These are phyloP conservation scores for Volucella inflata DNA, from an alignment of 2,888 invertebrate species.

Conservation along the genomic window DNA sequence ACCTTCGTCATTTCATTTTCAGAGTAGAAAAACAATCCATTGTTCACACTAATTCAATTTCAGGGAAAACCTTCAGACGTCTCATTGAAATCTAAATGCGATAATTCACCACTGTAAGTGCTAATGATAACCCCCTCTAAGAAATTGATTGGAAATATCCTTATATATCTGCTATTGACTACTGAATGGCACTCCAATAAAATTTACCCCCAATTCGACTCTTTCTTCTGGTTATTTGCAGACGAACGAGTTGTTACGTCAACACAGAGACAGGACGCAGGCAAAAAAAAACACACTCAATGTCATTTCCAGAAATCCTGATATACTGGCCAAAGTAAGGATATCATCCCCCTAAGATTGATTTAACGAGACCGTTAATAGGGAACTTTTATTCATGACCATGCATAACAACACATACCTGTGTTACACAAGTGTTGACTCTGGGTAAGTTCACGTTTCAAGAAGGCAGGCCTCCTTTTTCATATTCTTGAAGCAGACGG, in stretches of 20 bases:
- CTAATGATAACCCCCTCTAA: slow-evolving; percentile 32
- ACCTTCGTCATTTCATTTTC: too few species aligned
- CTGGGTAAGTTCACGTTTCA: not conserved
- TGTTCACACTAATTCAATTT: slow-evolving; percentile 1
- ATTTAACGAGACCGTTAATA: slow-evolving; percentile 3
- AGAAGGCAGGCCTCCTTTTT: not conserved
- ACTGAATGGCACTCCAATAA: slow-evolving; percentile 74
- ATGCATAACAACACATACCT: not conserved
- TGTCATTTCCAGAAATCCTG: slow-evolving; percentile 42
- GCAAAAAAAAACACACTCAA: slow-evolving; percentile 16
- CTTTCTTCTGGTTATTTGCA: not conserved
- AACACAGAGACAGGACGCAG: slow-evolving; percentile 10
- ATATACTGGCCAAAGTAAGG: slow-evolving; percentile 27
- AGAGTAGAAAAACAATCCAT: not conserved
- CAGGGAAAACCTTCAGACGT: slow-evolving; percentile 5
- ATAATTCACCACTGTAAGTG: slow-evolving; percentile 15
- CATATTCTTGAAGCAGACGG: too few species aligned
- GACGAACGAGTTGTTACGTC: slow-evolving; percentile 29
- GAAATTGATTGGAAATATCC: slow-evolving; percentile 52
- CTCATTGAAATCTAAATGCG: not conserved
- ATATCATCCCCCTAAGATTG: not conserved
- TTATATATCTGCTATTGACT: slow-evolving; percentile 42
- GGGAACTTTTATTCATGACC: not conserved
- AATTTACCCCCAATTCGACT: slow-evolving; percentile 20
- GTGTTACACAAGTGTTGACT: slow-evolving; percentile 13